Conservation (phyloP, 2,888 invertebrate species). For the Siphlonurus alternatus region DNA sequence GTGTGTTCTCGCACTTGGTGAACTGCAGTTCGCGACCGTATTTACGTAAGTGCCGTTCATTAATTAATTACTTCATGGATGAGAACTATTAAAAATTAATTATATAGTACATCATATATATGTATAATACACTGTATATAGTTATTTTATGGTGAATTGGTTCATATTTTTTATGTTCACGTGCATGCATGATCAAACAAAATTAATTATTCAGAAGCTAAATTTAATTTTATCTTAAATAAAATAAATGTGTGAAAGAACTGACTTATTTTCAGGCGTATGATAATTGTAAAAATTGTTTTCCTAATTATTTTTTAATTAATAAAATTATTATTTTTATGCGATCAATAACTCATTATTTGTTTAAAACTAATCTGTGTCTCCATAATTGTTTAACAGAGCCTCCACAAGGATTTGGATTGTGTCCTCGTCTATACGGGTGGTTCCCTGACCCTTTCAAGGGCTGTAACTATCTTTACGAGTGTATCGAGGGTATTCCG, state of each 20-base stretch:
- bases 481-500: background rate
- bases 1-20: conserved; percentile 16
- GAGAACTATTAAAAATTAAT: too few relatives aligned
- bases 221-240: background rate
- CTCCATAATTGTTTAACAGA: background rate
- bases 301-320: background rate
- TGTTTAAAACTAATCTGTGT: background rate
- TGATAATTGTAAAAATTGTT: background rate
- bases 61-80: too few relatives aligned
- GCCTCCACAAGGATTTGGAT: background rate
- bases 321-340: background rate
- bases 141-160: background rate
- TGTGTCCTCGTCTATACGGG: background rate
- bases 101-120: too few relatives aligned
- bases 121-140: background rate
- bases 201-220: background rate
- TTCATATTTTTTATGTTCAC: too few relatives aligned
- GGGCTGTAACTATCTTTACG: background rate
- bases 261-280: background rate
- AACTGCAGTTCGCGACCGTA: conserved; percentile 15
- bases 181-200: too few relatives aligned
- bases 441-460: background rate
- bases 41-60: conserved; percentile 16
- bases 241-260: background rate
- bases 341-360: background rate